Evolutionary conservation across 2,797 vertebrate species (phyloP).

Genomic region (Numenius phaeopus): DNA sequence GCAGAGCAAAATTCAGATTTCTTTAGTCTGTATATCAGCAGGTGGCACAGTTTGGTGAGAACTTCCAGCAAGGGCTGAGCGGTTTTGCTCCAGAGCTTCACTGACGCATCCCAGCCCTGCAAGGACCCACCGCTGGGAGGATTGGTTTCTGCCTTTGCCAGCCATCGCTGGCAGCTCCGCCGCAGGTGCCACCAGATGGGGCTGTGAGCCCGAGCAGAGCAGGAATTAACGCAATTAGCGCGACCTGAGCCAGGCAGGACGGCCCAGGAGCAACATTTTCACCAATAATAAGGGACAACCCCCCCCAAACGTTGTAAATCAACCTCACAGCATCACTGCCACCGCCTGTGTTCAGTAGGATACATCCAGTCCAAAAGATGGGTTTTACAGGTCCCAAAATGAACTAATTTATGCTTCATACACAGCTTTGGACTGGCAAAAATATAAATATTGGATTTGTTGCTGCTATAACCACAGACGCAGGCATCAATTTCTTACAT

Average conservation of each 20-base stretch:
- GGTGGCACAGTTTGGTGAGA: not conserved
- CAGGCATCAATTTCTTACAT: not conserved
- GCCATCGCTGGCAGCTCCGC: not conserved
- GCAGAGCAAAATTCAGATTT: not conserved
- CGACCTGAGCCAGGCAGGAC: not conserved
- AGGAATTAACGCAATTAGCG: not conserved
- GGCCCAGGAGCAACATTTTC: not conserved
- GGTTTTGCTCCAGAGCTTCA: not conserved
- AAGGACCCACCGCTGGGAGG: not conserved
- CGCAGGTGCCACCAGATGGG: constrained; percentile 72
- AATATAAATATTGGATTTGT: not conserved
- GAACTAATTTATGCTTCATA: not conserved
- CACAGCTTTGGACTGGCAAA: not conserved
- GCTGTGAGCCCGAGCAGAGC: constrained; percentile 46
- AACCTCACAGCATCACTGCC: not conserved
- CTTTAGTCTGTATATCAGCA: not conserved
- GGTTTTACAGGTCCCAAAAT: not conserved
- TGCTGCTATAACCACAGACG: not conserved
- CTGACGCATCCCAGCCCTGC: fast-evolving
- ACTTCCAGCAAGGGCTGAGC: not conserved
- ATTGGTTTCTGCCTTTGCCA: not conserved
- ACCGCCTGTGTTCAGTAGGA: fast-evolving
- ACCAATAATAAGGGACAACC: fast-evolving
- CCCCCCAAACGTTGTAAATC: fast-evolving
- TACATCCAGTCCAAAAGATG: not conserved